Conservation (phyloP, 2,113 vertebrate genomes). For the Mobula hypostoma region DNA sequence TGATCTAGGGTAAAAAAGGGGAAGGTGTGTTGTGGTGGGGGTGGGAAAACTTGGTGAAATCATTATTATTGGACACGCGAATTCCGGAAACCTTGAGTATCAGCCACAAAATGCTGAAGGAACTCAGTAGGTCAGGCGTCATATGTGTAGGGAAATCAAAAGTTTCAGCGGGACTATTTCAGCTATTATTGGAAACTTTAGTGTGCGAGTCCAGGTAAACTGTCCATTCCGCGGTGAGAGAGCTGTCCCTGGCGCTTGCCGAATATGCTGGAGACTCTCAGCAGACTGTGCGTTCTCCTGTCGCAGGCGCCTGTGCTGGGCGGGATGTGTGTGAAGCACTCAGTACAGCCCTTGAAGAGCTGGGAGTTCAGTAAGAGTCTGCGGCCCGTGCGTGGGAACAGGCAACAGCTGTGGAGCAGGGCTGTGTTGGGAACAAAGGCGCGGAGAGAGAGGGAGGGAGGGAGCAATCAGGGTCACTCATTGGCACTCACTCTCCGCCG, state of each 20-base stretch:
- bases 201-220: too few species aligned
- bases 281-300: background rate
- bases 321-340: background rate
- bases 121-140: too few species aligned
- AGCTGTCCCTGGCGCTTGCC: background rate
- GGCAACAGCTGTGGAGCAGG: background rate
- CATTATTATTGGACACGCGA: too few species aligned
- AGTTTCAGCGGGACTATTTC: background rate
- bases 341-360: background rate
- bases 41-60: too few species aligned
- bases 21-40: too few species aligned
- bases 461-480: background rate
- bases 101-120: too few species aligned
- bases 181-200: background rate
- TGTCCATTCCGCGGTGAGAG: background rate
- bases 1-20: too few species aligned
- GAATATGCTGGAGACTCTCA: background rate
- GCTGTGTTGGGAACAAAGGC: background rate
- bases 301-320: background rate
- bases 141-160: too few species aligned
- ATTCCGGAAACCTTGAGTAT: too few species aligned
- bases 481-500: background rate
- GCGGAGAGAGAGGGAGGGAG: background rate
- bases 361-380: background rate
- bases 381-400: background rate